Evolutionary conservation across 2,113 vertebrate species (phyloP).

Genomic region (Chaetura pelagica): DNA sequence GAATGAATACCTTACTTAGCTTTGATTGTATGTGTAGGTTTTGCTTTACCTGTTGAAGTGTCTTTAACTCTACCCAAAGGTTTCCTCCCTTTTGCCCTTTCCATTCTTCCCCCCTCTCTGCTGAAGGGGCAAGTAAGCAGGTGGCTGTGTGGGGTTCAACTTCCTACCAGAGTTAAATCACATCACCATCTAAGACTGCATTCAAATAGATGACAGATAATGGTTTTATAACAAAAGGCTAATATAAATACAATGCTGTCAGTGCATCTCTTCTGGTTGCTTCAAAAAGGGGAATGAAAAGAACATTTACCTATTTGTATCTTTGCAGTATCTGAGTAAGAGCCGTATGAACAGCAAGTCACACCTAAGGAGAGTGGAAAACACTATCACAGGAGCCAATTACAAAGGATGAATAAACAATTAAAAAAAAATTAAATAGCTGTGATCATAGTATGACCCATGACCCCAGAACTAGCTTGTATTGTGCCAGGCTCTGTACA

Average conservation of each 20-base stretch:
- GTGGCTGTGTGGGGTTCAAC: no score
- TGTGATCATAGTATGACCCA: neutral
- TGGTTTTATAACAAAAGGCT: neutral
- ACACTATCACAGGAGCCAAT: neutral
- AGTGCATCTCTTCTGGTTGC: neutral
- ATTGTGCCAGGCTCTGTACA: neutral
- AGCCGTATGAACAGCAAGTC: neutral
- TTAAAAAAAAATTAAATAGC: neutral
- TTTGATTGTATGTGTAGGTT: neutral
- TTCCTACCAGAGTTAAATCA: no score
- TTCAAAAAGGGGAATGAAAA: neutral
- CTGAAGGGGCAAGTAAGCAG: no score
- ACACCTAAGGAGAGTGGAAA: neutral
- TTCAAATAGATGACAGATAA: neutral
- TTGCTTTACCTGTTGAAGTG: no score
- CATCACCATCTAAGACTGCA: neutral
- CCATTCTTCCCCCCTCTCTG: no score
- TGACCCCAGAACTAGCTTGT: neutral
- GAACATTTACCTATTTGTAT: neutral
- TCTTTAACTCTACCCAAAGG: no score
- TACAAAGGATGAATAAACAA: neutral
- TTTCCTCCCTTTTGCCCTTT: no score
- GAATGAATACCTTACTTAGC: neutral
- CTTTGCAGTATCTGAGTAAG: neutral
- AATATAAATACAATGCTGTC: neutral